Percentiles rank a stretch among this genome's conserved stretches.
Conservation (phyloP, 2,113 vertebrate species). For the Megaceryle maxima region DNA sequence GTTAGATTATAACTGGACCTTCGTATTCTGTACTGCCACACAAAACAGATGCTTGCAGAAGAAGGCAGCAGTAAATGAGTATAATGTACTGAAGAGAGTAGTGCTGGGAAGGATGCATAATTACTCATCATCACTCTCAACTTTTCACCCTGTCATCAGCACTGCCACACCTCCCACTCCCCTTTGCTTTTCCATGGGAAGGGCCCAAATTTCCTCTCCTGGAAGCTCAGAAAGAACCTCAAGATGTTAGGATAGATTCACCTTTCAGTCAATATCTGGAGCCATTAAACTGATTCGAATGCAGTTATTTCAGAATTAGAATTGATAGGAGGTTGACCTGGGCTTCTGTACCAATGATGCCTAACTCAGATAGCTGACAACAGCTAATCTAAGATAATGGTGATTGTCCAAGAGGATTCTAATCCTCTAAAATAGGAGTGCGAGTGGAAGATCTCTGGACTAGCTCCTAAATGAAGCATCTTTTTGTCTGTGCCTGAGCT, state of each 20-base stretch:
- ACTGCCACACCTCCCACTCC: neutral
- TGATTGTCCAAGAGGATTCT: neutral
- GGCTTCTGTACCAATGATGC: neutral
- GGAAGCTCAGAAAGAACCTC: neutral
- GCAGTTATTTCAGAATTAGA: neutral
- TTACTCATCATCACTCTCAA: neutral
- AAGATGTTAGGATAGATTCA: neutral
- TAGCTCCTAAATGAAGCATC: neutral
- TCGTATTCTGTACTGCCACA: accelerated
- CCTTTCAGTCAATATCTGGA: neutral
- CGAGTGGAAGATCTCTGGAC: neutral
- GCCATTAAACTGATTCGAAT: neutral
- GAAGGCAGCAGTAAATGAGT: neutral
- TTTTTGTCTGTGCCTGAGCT: neutral
- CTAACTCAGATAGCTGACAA: neutral
- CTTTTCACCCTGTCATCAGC: neutral
- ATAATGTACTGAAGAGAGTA: neutral
- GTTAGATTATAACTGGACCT: neutral
- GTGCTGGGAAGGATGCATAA: neutral
- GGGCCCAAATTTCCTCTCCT: neutral
- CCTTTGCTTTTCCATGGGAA: neutral
- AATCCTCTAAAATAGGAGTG: neutral
- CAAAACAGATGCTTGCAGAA: neutral
- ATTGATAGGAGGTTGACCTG: neutral
- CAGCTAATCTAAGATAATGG: neutral